These are phyloP conservation scores for Lepidothrix coronata DNA, from an alignment of 2,113 vertebrate genomes.

Conservation along the genomic window DNA sequence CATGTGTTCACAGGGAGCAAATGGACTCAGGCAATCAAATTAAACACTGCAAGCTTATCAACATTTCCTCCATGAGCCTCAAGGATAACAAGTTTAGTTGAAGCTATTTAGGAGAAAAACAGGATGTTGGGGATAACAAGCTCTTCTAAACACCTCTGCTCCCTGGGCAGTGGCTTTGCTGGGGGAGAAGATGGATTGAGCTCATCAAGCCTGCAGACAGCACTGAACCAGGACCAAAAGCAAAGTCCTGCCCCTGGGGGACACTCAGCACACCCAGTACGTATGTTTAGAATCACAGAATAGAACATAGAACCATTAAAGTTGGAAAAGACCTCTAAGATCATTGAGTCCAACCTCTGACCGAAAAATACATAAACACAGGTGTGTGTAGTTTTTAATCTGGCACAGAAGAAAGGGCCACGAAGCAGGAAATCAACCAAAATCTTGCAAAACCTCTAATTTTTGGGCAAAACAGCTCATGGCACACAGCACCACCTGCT, in stretches of 20 bases:
- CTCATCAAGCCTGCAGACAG: not conserved
- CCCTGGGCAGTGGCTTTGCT: not conserved
- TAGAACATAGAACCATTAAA: not conserved
- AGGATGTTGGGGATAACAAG: not conserved
- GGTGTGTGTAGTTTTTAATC: accelerated
- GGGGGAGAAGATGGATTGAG: not conserved
- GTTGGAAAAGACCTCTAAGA: not conserved
- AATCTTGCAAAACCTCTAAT: not conserved
- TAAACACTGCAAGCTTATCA: constrained; percentile 11
- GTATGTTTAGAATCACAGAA: not conserved
- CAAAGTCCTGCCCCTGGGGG: not conserved
- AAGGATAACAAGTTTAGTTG: not conserved
- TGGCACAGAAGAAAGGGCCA: not conserved
- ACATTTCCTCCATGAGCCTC: constrained; percentile 20
- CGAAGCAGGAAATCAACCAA: not conserved
- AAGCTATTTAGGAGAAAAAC: not conserved
- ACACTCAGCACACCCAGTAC: accelerated
- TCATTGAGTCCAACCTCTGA: not conserved
- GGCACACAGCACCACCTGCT: not conserved
- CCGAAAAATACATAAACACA: not conserved
- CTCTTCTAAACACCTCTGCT: not conserved
- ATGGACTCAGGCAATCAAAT: not conserved
- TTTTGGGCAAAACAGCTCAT: not conserved
- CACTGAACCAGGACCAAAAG: not conserved
- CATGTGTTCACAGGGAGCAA: not conserved